Percentiles rank a stretch among this genome's conserved stretches.
Conservation (phyloP, 92 coral and sea anemone genomes). For the Metridium senile region DNA sequence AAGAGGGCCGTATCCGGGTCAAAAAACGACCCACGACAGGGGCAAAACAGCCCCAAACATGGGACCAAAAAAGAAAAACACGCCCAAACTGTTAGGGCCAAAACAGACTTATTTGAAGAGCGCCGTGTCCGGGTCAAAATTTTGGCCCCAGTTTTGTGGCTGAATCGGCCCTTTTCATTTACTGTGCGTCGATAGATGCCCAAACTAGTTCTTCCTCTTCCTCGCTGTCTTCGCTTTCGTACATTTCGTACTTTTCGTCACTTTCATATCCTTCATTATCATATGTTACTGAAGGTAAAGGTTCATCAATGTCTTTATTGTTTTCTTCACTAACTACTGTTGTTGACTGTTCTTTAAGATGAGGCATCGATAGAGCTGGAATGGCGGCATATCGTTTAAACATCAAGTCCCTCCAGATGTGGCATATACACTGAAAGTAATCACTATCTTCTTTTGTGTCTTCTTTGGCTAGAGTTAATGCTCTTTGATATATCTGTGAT, state of each 20-base stretch:
- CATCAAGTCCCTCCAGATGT: not conserved
- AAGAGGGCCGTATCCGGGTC: no score
- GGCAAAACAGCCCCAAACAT: no score
- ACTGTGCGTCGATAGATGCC: conserved; percentile 2
- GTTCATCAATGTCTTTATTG: not conserved
- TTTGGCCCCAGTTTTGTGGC: no score
- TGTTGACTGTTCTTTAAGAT: not conserved
- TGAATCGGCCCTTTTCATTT: not conserved
- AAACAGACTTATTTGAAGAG: no score
- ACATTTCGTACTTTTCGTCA: conserved; percentile 1
- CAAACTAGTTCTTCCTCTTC: not conserved
- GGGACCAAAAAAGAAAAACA: no score
- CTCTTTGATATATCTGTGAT: not conserved
- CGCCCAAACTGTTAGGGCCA: no score
- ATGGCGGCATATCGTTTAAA: not conserved
- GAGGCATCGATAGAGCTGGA: no score
- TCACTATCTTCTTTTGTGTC: conserved; percentile 23
- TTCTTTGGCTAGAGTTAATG: conserved; percentile 12
- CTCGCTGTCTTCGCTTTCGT: conserved; percentile 6
- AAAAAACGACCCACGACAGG: no score
- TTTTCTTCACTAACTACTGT: not conserved
- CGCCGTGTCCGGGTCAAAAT: no score
- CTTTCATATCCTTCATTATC: conserved; percentile 5
- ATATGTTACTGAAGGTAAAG: not conserved
- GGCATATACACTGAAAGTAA: not conserved